A percentile compares a stretch with the other conserved stretches of the same genome.
Evolutionary conservation across 2,888 invertebrate genomes (phyloP).

Genomic region (Noctua pronuba): DNA sequence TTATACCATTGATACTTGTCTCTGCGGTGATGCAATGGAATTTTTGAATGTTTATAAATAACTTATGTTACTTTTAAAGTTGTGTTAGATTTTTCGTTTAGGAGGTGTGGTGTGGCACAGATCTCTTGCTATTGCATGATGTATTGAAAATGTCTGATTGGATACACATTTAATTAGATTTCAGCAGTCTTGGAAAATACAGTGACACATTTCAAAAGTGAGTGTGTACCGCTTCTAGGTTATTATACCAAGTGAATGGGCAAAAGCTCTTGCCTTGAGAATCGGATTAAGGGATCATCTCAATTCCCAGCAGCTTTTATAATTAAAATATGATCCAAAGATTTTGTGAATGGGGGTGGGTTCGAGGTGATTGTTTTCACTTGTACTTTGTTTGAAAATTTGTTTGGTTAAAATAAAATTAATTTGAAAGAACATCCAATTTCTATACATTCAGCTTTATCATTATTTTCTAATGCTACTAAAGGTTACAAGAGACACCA

Average conservation of each 20-base stretch:
- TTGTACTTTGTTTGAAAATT: background rate
- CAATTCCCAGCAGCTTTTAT: conserved; percentile 13
- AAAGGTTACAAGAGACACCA: conserved; percentile 7
- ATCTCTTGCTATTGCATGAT: background rate
- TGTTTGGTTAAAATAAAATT: conserved; percentile 1
- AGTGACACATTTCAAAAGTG: background rate
- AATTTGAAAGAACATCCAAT: background rate
- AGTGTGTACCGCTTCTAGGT: background rate
- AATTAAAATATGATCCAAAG: conserved; percentile 8
- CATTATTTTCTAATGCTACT: conserved; percentile 1
- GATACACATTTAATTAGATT: background rate
- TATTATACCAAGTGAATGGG: conserved; percentile 8
- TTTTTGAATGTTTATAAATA: conserved; percentile 36
- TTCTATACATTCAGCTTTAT: background rate
- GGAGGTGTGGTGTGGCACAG: conserved; percentile 8
- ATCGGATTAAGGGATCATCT: conserved; percentile 17
- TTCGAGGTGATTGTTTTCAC: background rate
- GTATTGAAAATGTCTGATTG: background rate
- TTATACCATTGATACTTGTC: conserved; percentile 25
- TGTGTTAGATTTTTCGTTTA: background rate
- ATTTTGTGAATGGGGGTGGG: background rate
- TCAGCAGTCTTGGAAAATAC: background rate
- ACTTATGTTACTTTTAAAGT: conserved; percentile 5
- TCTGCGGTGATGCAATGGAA: conserved; percentile 44
- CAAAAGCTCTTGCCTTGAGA: background rate